Evolutionary conservation across 2,113 vertebrate genomes (phyloP).

Genomic region (Petrocephalus zakoni): DNA sequence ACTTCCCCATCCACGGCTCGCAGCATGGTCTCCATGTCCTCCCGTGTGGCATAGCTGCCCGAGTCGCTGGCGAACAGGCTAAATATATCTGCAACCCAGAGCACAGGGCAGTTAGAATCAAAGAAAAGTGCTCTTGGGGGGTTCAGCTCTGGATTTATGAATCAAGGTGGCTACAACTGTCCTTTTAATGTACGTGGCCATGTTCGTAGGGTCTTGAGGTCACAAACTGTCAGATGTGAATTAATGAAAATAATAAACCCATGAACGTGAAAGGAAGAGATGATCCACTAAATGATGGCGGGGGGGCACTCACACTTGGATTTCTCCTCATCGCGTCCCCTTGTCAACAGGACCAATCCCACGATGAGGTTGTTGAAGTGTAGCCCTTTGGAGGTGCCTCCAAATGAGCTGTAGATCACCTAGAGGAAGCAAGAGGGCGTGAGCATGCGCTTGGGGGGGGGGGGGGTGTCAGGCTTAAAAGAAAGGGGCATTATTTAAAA

Average conservation of each 20-base stretch:
- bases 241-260: background rate
- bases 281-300: background rate
- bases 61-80: conserved; percentile 94
- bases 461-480: background rate
- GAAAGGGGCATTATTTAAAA: background rate
- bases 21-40: conserved; percentile 92
- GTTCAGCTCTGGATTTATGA: background rate
- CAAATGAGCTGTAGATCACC: conserved; percentile 96
- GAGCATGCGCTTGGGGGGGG: background rate
- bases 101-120: conserved; percentile 12
- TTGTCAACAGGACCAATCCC: conserved; percentile 89
- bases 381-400: conserved; percentile 89
- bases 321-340: conserved; percentile 94
- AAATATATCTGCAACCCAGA: conserved; percentile 79
- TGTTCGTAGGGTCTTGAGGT: background rate
- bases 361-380: conserved; percentile 98
- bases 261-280: background rate
- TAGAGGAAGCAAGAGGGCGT: conserved; percentile 40
- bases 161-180: background rate
- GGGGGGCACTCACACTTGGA: conserved; percentile 80
- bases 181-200: background rate
- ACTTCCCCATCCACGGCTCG: conserved; percentile 87
- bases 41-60: conserved; percentile 81
- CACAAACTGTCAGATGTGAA: background rate
- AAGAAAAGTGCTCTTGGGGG: background rate